phyloP scores from a whole-genome alignment of 2,797 vertebrate genomes.

The Selene dorsalis region DNA sequence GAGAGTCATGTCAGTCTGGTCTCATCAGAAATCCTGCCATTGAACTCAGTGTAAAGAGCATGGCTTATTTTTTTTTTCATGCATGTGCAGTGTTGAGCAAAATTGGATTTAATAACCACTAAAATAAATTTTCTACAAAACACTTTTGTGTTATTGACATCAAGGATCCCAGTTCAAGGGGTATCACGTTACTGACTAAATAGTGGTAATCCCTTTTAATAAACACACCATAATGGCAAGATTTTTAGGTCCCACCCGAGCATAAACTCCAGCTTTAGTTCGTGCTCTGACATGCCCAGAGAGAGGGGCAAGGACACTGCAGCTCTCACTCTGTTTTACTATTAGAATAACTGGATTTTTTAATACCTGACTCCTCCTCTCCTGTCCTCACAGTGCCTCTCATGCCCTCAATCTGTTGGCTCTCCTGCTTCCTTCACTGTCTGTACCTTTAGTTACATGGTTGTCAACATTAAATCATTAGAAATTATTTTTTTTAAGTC shows the following conservation, averaged over 20 bases:
- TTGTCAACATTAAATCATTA: neutral
- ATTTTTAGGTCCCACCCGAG: slow-evolving; percentile 3
- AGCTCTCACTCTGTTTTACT: slow-evolving; percentile 36
- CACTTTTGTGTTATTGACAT: neutral
- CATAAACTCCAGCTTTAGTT: slow-evolving; percentile 16
- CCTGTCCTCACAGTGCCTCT: slow-evolving; percentile 41
- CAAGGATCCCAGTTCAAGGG: neutral
- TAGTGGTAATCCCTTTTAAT: neutral
- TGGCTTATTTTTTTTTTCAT: slow-evolving; percentile 27
- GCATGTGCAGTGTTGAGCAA: neutral
- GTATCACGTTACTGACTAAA: neutral
- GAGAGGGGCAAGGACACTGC: slow-evolving; percentile 21
- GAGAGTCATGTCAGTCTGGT: slow-evolving; percentile 66
- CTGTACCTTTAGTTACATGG: neutral
- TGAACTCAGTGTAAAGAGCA: slow-evolving; percentile 40
- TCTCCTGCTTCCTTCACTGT: neutral
- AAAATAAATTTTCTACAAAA: neutral
- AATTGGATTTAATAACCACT: neutral
- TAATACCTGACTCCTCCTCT: slow-evolving; percentile 53
- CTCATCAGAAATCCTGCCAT: slow-evolving; percentile 60
- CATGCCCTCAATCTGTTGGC: neutral
- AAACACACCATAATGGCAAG: neutral
- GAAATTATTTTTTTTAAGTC: neutral
- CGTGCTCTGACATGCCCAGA: slow-evolving; percentile 47
- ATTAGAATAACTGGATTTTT: slow-evolving; percentile 24